Base-by-base conservation (phyloP, 2,113 vertebrate genomes). In the Engystomops pustulosus region DNA sequence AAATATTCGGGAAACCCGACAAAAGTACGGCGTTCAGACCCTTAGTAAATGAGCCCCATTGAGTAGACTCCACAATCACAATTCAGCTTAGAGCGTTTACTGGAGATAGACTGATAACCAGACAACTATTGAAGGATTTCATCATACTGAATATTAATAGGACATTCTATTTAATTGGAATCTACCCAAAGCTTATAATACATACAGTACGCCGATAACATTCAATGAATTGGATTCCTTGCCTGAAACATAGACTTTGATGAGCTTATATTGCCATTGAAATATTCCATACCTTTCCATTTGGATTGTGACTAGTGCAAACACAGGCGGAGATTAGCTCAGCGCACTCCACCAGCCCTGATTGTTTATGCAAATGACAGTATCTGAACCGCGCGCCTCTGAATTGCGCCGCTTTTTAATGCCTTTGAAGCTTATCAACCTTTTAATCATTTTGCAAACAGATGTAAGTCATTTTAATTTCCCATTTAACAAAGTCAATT, bases 391-490 rank as follows among this genome's bases (percentile, higher is more conserved):
- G 49, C 18, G n/a, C 62, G 23, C 3, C 55, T 27, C 69, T 34
- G 45, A 78, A 85, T 60, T 55, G 45, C 32, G 34, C 30, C 45
- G 15, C 34, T 79, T 78, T n/a, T 78, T 79, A 85, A 85, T 79
- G 47, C 47, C 83, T 58, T 32, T 38, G 47, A 69, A 85, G 75
- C 83, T 85, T 85, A 85, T 85, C 83, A 85, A 79, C 75, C 74
- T 85, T 85, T 79, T 70, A 79, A 85, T 79, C 75, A 78, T 78
- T 85, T 79, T 58, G 75, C 83, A 85, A 78, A 85, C 75, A 85
- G 65, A 85, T 85, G 83, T 79, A 85, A 79, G 75, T 85, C 75
- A 70, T 85, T 85, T 85, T 85, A 85, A 85, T 85, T 85, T 85
- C 74, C 83, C 47, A 85, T 85, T 85, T 85, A 79, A 75, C 75